A percentile compares a stretch with the other conserved stretches of the same genome.
These are phyloP conservation scores for Epicauta chinensis DNA, from an alignment of 1,140 invertebrate species.

Conservation along the genomic window DNA sequence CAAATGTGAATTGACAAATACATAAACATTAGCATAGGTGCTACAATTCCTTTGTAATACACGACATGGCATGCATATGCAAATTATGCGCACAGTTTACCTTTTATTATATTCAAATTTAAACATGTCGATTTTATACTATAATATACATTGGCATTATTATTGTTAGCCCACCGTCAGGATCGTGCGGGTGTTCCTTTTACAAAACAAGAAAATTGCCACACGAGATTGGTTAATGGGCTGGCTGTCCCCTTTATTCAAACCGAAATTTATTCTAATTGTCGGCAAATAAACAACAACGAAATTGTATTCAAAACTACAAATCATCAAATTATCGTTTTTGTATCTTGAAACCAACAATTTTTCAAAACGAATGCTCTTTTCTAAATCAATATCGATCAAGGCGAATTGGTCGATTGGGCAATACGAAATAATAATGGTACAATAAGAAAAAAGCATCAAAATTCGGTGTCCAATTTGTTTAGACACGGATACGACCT, in stretches of 20 bases:
- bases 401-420: no score
- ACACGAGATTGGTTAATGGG: constrained; percentile 8
- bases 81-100: constrained; percentile 11
- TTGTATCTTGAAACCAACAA: not conserved
- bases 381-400: no score
- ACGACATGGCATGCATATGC: constrained; percentile 19
- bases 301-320: no score
- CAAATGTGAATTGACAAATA: constrained; percentile 18
- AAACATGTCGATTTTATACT: not conserved
- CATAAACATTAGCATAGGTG: constrained; percentile 19
- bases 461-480: no score
- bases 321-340: constrained; percentile 1
- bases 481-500: no score
- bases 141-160: no score
- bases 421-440: no score
- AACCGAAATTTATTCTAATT: no score
- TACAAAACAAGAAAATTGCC: not conserved
- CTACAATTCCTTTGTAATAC: constrained; percentile 22
- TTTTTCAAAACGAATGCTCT: no score
- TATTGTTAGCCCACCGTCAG: constrained; percentile 1
- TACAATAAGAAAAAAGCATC: no score
- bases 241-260: no score
- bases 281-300: no score
- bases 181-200: constrained; percentile 13
- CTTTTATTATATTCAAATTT: constrained; percentile 23